A percentile compares a stretch with the other conserved stretches of the same genome.
Evolutionary conservation across 2,113 vertebrate genomes (phyloP).

Genomic region (Theropithecus gelada): DNA sequence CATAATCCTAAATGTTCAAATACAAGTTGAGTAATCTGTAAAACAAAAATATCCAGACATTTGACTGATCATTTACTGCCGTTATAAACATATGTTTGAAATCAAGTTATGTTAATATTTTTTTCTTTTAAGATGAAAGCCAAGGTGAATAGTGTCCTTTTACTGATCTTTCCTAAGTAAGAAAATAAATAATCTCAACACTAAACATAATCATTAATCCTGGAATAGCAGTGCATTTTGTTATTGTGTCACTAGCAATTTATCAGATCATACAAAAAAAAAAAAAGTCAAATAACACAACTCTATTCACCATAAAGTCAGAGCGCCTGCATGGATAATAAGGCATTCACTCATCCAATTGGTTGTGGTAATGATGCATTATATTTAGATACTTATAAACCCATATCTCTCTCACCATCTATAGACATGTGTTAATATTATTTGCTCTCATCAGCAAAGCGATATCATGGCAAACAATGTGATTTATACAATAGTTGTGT

Average conservation of each 20-base stretch:
- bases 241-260: background rate
- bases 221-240: background rate
- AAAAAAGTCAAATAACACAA: background rate
- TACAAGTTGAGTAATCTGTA: background rate
- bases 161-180: background rate
- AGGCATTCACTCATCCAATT: background rate
- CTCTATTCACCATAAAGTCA: background rate
- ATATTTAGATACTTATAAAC: background rate
- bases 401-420: background rate
- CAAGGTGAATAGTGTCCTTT: background rate
- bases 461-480: background rate
- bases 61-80: background rate
- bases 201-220: background rate
- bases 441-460: background rate
- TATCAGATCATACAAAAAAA: background rate
- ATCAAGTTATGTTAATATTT: background rate
- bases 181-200: background rate
- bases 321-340: background rate
- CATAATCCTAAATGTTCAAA: background rate
- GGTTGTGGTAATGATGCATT: background rate
- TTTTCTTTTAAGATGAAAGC: background rate
- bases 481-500: background rate
- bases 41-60: background rate
- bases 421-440: background rate
- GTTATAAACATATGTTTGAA: conserved; percentile 29